Evolutionary conservation across 1,140 invertebrate genomes (phyloP).

Genomic region (Antheraea pernyi): DNA sequence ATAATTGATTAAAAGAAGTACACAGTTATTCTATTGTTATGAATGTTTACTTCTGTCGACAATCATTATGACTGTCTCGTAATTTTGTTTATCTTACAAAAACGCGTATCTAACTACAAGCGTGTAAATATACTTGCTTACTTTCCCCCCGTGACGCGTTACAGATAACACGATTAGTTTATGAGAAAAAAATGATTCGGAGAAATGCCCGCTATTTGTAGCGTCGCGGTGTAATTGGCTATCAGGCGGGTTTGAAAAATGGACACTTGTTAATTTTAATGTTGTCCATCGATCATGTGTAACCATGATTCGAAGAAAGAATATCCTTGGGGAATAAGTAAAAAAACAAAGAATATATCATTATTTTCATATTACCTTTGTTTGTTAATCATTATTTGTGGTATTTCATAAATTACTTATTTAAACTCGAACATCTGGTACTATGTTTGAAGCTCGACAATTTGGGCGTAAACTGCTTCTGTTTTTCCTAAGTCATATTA

Average conservation of each 20-base stretch:
- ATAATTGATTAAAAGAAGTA: no score
- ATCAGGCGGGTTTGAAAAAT: slow-evolving; percentile 33
- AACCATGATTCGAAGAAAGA: slow-evolving; percentile 20
- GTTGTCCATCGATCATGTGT: slow-evolving; percentile 32
- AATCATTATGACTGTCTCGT: no score
- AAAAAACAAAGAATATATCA: no score
- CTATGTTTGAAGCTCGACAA: not conserved
- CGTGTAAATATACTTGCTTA: slow-evolving; percentile 18
- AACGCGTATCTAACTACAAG: slow-evolving; percentile 12
- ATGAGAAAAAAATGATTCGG: slow-evolving; percentile 22
- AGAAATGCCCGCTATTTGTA: slow-evolving; percentile 31
- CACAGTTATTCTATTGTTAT: no score
- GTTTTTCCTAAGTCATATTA: no score
- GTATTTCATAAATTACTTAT: slow-evolving; percentile 17
- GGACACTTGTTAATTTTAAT: slow-evolving; percentile 36
- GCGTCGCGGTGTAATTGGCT: slow-evolving; percentile 26
- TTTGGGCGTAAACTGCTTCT: not conserved
- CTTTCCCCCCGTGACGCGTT: slow-evolving; percentile 2
- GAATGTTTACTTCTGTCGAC: no score
- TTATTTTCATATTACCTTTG: slow-evolving; percentile 23
- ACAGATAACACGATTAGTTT: slow-evolving; percentile 4
- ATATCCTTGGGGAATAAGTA: no score
- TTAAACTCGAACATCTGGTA: not conserved
- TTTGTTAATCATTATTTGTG: slow-evolving; percentile 9
- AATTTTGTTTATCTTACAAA: no score